phyloP scores from a whole-genome alignment of 2,888 invertebrate species.

The Dusona sp. region DNA sequence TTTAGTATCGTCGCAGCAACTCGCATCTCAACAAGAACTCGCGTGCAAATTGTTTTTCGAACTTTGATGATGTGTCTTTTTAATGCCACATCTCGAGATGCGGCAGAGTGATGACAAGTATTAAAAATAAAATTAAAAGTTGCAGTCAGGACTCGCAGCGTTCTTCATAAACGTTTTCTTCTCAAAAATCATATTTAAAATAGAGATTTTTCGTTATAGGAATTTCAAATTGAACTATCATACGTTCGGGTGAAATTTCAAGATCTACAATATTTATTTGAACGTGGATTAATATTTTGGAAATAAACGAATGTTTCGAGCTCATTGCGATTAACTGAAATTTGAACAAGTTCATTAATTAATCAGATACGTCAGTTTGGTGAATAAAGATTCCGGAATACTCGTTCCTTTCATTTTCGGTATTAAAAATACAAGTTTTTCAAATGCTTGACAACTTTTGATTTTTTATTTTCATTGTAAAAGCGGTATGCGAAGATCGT shows the following conservation, averaged over 20 bases:
- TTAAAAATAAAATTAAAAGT: neutral
- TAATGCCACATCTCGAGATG: neutral
- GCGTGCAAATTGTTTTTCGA: neutral
- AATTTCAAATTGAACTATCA: neutral
- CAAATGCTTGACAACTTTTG: neutral
- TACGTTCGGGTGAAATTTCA: neutral
- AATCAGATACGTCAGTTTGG: neutral
- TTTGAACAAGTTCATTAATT: neutral
- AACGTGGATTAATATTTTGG: too few species aligned
- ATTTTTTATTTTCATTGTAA: neutral
- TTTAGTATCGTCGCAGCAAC: neutral
- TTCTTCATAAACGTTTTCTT: neutral
- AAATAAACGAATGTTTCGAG: neutral
- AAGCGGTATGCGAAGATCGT: neutral
- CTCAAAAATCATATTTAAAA: neutral
- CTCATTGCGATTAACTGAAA: too few species aligned
- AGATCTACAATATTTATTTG: neutral
- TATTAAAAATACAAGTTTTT: neutral
- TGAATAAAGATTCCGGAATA: neutral
- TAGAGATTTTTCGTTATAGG: neutral
- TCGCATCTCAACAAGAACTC: too few species aligned
- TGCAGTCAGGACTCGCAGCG: neutral
- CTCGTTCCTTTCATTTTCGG: neutral
- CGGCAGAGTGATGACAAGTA: neutral
- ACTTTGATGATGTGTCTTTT: neutral